Evolutionary conservation across 2,888 invertebrate species (phyloP).

Genomic region (Drosophila paranaensis): DNA sequence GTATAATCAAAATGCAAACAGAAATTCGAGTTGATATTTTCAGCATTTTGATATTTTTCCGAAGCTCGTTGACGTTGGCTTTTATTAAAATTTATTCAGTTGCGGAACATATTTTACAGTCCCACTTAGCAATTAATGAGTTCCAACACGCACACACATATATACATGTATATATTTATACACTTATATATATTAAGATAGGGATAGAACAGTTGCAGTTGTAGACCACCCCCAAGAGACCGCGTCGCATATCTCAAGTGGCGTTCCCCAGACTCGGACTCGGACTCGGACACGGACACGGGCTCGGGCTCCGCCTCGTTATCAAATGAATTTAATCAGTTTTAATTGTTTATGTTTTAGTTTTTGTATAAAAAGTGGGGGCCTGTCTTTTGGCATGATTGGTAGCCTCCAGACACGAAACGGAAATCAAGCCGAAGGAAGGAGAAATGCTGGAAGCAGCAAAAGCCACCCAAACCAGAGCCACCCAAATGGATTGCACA

Average conservation of each 20-base stretch:
- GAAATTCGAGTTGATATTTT: conserved; percentile 1
- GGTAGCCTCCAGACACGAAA: conserved; percentile 71
- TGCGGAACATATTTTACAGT: conserved; percentile 59
- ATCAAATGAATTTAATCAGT: conserved; percentile 80
- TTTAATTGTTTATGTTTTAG: conserved; percentile 79
- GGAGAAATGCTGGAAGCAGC: background rate
- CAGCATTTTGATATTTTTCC: background rate
- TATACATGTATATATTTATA: conserved; percentile 2
- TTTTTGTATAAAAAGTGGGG: conserved; percentile 17
- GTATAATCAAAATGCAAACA: background rate
- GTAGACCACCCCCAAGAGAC: conserved; percentile 48
- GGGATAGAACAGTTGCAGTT: conserved; percentile 29
- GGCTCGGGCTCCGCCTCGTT: conserved; percentile 52
- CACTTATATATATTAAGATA: conserved; percentile 6
- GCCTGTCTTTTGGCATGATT: conserved; percentile 68
- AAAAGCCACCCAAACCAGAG: conserved; percentile 2
- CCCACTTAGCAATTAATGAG: conserved; percentile 46
- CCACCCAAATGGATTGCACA: conserved; percentile 47
- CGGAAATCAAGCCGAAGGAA: conserved; percentile 40
- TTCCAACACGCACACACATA: conserved; percentile 46
- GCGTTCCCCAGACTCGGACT: conserved; percentile 44
- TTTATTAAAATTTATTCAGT: conserved; percentile 56
- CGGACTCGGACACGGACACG: conserved; percentile 23
- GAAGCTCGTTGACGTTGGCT: conserved; percentile 14
- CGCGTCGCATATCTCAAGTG: conserved; percentile 68